phyloP scores from a whole-genome alignment of 2,797 vertebrate genomes.

The Kryptolebias ocellatus region DNA sequence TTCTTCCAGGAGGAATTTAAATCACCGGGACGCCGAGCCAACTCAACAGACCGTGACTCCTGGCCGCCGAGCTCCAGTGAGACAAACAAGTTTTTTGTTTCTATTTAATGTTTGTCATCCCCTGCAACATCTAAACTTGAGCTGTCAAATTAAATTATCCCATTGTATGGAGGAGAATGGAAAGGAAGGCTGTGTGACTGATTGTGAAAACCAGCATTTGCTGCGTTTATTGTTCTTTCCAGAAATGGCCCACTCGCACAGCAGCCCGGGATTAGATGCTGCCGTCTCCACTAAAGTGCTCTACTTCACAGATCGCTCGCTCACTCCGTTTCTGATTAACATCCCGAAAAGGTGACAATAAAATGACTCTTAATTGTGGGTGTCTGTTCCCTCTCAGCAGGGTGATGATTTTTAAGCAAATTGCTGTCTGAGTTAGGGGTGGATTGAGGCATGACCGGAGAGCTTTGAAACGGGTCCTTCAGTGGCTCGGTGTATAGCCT shows the following conservation, averaged over 20 bases:
- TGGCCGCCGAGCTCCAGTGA: slow-evolving; percentile 96
- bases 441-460: slow-evolving; percentile 10
- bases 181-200: slow-evolving; percentile 8
- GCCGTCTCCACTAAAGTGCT: slow-evolving; percentile 95
- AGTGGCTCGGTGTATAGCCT: slow-evolving; percentile 27
- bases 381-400: slow-evolving; percentile 9
- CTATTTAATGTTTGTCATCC: slow-evolving; percentile 53
- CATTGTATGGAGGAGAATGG: slow-evolving; percentile 1
- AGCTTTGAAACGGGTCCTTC: slow-evolving; percentile 14
- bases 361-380: slow-evolving; percentile 8
- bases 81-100: slow-evolving; percentile 67
- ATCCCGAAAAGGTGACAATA: slow-evolving; percentile 94
- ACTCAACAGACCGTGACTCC: slow-evolving; percentile 90
- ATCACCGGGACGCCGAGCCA: slow-evolving; percentile 86
- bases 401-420: slow-evolving; percentile 15
- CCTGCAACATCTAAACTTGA: slow-evolving; percentile 43
- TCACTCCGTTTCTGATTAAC: slow-evolving; percentile 97
- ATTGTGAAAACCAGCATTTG: slow-evolving; percentile 27
- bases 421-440: slow-evolving; percentile 29
- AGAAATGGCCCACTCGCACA: slow-evolving; percentile 96
- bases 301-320: slow-evolving; percentile 97
- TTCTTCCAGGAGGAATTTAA: slow-evolving; percentile 84
- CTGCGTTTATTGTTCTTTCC: slow-evolving; percentile 48
- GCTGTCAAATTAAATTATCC: slow-evolving; percentile 50
- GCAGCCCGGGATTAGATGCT: slow-evolving; percentile 88